phyloP scores from a whole-genome alignment of 2,113 vertebrate species.

The Dendrocopos noguchii region DNA sequence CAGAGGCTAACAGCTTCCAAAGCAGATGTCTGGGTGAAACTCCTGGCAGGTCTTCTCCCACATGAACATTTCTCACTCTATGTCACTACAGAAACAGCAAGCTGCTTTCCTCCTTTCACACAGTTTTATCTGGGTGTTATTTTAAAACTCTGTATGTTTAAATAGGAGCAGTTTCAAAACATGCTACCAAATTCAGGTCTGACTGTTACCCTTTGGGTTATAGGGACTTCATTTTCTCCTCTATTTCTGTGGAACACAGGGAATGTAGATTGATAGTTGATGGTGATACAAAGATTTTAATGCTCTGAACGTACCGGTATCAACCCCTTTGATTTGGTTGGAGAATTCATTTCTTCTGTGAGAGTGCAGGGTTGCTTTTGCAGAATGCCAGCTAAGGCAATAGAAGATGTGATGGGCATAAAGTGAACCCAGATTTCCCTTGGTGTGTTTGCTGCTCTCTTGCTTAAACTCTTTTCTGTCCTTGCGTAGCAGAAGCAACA shows the following conservation, averaged over 20 bases:
- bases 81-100: not conserved
- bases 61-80: not conserved
- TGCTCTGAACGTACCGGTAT: not conserved
- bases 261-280: not conserved
- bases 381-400: not conserved
- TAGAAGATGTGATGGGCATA: not conserved
- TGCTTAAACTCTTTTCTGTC: not conserved
- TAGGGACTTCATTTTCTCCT: not conserved
- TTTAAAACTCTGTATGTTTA: not conserved
- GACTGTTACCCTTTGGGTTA: not conserved
- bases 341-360: not conserved
- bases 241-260: not conserved
- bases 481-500: not conserved
- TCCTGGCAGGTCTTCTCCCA: not conserved
- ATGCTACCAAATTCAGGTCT: not conserved
- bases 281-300: not conserved
- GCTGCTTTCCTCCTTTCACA: not conserved
- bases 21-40: not conserved
- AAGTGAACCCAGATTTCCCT: not conserved
- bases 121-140: not conserved
- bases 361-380: not conserved
- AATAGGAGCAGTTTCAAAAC: not conserved
- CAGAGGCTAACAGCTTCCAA: not conserved
- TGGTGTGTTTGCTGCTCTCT: not conserved
- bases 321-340: not conserved